Evolutionary conservation across 2,113 vertebrate species (phyloP).

Genomic region (Syngnathus floridae): DNA sequence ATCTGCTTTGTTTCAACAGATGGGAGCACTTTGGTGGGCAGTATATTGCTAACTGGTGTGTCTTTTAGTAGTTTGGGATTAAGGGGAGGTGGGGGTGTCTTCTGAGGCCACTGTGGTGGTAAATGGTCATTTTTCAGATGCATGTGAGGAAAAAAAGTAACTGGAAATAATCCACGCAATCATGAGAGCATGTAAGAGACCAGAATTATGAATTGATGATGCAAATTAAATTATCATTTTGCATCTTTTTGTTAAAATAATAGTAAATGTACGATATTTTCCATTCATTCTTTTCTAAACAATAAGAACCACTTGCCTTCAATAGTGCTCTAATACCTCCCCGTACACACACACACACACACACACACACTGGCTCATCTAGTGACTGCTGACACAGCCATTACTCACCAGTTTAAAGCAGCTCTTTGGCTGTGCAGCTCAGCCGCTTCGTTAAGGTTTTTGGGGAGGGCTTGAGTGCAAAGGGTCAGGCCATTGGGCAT

Average conservation of each 20-base stretch:
- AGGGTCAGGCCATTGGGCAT: slow-evolving; percentile 51
- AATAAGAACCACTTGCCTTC: slow-evolving; percentile 11
- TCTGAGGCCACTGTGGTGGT: not conserved
- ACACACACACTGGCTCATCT: slow-evolving; percentile 43
- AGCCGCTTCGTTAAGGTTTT: slow-evolving; percentile 36
- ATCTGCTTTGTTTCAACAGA: slow-evolving; percentile 14
- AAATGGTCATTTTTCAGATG: not conserved
- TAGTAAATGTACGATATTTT: slow-evolving; percentile 18
- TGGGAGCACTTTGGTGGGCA: not conserved
- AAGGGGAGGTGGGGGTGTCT: not conserved
- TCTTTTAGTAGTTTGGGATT: not conserved
- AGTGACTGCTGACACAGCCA: slow-evolving; percentile 64
- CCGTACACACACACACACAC: not conserved
- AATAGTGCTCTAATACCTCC: slow-evolving; percentile 30
- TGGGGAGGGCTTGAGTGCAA: slow-evolving; percentile 30
- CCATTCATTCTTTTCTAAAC: slow-evolving; percentile 11
- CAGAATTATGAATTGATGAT: not conserved
- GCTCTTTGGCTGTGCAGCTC: slow-evolving; percentile 40
- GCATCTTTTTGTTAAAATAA: not conserved
- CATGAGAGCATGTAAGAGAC: not conserved
- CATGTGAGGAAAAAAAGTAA: not conserved
- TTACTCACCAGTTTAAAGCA: slow-evolving; percentile 52
- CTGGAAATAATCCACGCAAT: not conserved
- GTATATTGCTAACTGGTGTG: not conserved
- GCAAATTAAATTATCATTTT: no score